Percentiles rank a stretch among this genome's conserved stretches.
Evolutionary conservation across 2,113 vertebrate genomes (phyloP).

Genomic region (Rhinolophus sinicus): DNA sequence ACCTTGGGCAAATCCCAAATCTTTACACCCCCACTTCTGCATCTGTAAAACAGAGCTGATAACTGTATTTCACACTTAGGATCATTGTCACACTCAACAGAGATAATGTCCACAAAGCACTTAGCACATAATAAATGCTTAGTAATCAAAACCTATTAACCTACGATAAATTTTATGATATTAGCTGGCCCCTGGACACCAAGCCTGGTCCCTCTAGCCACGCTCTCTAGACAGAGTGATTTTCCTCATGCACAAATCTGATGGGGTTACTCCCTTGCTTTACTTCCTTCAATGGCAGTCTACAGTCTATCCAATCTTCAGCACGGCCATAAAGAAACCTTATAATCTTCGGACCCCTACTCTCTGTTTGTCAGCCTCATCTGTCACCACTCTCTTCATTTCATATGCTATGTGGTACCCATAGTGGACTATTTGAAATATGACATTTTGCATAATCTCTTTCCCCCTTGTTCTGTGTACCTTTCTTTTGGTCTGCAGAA

Average conservation of each 20-base stretch:
- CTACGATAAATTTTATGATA: background rate
- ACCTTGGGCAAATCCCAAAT: background rate
- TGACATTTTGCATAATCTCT: background rate
- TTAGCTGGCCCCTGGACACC: background rate
- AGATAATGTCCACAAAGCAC: background rate
- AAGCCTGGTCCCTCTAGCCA: background rate
- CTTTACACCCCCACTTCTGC: fast-evolving
- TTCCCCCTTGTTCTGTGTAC: background rate
- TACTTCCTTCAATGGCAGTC: background rate
- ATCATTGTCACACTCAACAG: background rate
- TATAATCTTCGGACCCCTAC: background rate
- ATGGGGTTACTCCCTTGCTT: background rate
- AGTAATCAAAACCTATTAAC: background rate
- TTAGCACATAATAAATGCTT: background rate
- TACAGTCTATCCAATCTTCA: background rate
- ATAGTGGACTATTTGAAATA: background rate
- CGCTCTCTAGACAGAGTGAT: background rate
- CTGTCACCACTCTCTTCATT: background rate
- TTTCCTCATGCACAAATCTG: background rate
- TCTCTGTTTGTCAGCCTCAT: background rate
- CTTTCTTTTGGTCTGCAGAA: background rate
- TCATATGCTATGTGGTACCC: background rate
- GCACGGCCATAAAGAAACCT: background rate
- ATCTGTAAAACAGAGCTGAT: background rate
- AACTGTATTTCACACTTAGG: background rate